Evolutionary conservation across 2,113 vertebrate genomes (phyloP), one percentile per base, ranked within the genome.

Genomic region (Cephalophus harveyi): DNA sequence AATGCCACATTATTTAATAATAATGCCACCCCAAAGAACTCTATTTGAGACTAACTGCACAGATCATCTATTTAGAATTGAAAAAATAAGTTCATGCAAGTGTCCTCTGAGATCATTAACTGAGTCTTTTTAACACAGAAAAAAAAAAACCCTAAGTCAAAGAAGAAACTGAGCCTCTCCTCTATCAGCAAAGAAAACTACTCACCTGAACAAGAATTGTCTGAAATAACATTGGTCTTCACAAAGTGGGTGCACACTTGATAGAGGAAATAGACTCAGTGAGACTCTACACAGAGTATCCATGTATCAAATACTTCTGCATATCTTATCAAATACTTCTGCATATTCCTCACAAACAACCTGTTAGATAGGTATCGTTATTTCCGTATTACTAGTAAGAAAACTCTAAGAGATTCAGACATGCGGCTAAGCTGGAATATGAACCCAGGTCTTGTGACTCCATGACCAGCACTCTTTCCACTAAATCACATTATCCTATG

Each of bases 1-100:
- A 97, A 71, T 91, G 86, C 71, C 71, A 84, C 74, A 81, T 95
- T 97, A 62, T 82, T 76, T 85, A 86, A 86, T 91, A 87, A 82
- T 86, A 95, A 88, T 54, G 54, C 48, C 23, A 27, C 59, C 83
- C 60, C 30, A 30, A 78, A 71, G 23, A 93, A 81, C 27, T 60
- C 15, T 74, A 71, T 81, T 95, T 78, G 95, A 95, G 79, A 92
- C 21, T 96, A 74, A 92, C 21, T 94, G 2, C 64, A 88, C 25
- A 82, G 48, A 36, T 21, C 52, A 89, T 91, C 74, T 89, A 89
- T 82, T 94, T 87, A 88, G 19, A 55, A 89, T 76, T 84, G 30
- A 60, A 91, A 91, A 94, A 95, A 43, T 91, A 89, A 95, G 40
- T 91, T 76, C 28, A 87, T 93, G 7, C 28, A 90, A 94, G 46